Conservation (phyloP, 2,888 invertebrate genomes). For the Dromius quadrimaculatus region DNA sequence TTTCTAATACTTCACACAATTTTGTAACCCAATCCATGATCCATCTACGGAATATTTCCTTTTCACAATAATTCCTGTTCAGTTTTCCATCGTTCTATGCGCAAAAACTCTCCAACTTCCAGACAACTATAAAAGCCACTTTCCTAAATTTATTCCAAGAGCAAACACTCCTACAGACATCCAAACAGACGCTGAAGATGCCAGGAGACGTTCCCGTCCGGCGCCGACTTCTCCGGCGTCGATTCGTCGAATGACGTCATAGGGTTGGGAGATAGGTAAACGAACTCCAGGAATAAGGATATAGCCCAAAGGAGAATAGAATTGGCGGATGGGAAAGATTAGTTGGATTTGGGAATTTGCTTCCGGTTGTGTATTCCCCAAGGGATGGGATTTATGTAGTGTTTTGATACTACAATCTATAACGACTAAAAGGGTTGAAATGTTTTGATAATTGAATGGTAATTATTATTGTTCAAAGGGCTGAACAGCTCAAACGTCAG, state of each 20-base stretch:
- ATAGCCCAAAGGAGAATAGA: too few species aligned
- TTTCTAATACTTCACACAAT: too few species aligned
- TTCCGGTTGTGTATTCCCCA: neutral
- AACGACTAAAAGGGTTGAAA: too few species aligned
- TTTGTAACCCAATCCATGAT: neutral
- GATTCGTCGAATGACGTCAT: conserved; percentile 20
- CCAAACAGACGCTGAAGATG: neutral
- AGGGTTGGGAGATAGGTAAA: neutral
- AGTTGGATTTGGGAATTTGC: neutral
- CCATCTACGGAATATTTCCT: conserved; percentile 10
- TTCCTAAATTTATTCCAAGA: neutral
- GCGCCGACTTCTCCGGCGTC: conserved; percentile 5
- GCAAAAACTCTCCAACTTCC: neutral
- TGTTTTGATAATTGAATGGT: too few species aligned
- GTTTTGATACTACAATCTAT: too few species aligned
- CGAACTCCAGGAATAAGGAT: neutral
- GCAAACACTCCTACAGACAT: conserved; percentile 11
- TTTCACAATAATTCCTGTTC: conserved; percentile 9
- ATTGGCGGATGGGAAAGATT: neutral
- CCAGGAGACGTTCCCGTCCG: conserved; percentile 8
- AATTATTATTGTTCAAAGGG: too few species aligned
- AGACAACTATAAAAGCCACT: conserved; percentile 2
- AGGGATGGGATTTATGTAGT: neutral
- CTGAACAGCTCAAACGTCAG: too few species aligned
- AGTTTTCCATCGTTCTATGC: neutral